A percentile compares a stretch with the other conserved stretches of the same genome.
Conservation (phyloP, 1,140 invertebrate species). For the Saccostrea glomerata region DNA sequence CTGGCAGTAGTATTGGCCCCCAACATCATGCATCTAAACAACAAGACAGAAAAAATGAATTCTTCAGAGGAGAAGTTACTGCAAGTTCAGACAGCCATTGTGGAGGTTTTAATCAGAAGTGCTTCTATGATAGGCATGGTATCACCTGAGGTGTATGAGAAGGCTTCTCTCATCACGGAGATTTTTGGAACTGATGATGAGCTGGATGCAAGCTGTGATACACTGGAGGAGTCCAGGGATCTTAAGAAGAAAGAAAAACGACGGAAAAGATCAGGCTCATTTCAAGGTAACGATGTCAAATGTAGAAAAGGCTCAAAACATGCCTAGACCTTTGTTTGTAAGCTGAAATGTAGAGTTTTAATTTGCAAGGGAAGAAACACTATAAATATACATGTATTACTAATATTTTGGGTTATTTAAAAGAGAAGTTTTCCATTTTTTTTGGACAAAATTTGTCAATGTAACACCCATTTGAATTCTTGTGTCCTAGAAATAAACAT, state of each 20-base stretch:
- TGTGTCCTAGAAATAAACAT: too few relatives aligned
- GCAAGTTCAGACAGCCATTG: conserved; percentile 76
- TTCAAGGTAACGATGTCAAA: conserved; percentile 83
- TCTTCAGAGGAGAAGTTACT: conserved; percentile 71
- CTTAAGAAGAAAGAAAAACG: conserved; percentile 74
- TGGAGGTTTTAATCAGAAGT: conserved; percentile 88
- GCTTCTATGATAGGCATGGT: conserved; percentile 86
- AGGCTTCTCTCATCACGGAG: conserved; percentile 74
- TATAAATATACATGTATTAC: too few relatives aligned
- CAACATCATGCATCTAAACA: conserved; percentile 87
- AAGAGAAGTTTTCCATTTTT: too few relatives aligned
- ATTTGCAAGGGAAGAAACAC: too few relatives aligned
- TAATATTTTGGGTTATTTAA: too few relatives aligned
- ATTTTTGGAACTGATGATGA: conserved; percentile 74
- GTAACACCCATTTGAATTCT: too few relatives aligned
- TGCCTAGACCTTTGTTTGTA: neutral
- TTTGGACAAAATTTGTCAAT: too few relatives aligned
- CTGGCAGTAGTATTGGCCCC: conserved; percentile 89
- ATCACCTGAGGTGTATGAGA: conserved; percentile 82
- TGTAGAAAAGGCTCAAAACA: neutral
- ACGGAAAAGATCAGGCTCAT: conserved; percentile 87
- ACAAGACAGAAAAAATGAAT: conserved; percentile 81
- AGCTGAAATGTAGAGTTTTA: too few relatives aligned
- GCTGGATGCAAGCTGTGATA: conserved; percentile 71
- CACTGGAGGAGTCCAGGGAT: conserved; percentile 67